These are phyloP conservation scores for Coregonus sp. DNA, from an alignment of 2,797 vertebrate genomes.

Conservation along the genomic window DNA sequence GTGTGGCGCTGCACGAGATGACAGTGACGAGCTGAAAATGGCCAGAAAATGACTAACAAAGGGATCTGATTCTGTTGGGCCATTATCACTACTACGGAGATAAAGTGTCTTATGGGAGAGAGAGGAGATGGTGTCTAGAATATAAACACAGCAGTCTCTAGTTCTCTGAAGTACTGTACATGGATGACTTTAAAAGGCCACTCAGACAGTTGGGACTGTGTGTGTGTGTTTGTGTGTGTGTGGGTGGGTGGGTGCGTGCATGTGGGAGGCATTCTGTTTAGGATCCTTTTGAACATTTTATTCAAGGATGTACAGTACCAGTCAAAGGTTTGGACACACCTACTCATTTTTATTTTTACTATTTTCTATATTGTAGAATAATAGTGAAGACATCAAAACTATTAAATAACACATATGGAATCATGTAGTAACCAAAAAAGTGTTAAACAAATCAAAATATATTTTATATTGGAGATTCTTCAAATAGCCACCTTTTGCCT, in stretches of 20 bases:
- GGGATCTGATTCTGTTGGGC: slow-evolving; percentile 51
- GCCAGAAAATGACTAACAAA: slow-evolving; percentile 52
- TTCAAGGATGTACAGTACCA: neutral
- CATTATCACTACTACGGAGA: slow-evolving; percentile 27
- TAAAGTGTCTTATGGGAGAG: slow-evolving; percentile 13
- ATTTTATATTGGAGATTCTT: too few species aligned
- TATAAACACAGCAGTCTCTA: slow-evolving; percentile 34
- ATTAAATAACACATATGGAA: too few species aligned
- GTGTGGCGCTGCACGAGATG: slow-evolving; percentile 21
- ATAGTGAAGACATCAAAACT: too few species aligned
- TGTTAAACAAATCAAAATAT: too few species aligned
- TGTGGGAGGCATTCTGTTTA: neutral
- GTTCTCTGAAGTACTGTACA: slow-evolving; percentile 57
- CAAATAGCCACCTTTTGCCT: too few species aligned
- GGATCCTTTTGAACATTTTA: neutral
- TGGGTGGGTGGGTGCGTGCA: too few species aligned
- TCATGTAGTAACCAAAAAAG: too few species aligned
- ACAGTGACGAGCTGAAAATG: slow-evolving; percentile 61
- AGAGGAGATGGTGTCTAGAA: slow-evolving; percentile 34
- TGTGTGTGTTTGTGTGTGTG: neutral
- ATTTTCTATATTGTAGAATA: too few species aligned
- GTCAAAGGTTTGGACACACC: too few species aligned
- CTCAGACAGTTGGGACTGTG: neutral
- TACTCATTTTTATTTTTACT: too few species aligned
- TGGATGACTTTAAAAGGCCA: slow-evolving; percentile 33